Evolutionary conservation across 2,113 vertebrate species (phyloP).

Genomic region (Gymnobelideus leadbeateri): DNA sequence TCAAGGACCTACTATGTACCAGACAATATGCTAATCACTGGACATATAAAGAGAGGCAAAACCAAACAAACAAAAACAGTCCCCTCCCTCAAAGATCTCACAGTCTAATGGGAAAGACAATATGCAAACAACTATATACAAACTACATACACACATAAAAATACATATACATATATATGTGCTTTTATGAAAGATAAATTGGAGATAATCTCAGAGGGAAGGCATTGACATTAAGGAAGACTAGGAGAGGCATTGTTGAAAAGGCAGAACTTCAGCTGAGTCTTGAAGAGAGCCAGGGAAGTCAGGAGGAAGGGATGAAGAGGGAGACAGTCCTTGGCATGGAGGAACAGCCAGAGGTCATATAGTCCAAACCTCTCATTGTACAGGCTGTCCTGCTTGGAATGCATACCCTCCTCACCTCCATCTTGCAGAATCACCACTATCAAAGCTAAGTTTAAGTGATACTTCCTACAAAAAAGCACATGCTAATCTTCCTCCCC

Average conservation of each 20-base stretch:
- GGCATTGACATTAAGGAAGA: not conserved
- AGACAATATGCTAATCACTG: not conserved
- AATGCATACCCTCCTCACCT: not conserved
- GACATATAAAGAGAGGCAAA: not conserved
- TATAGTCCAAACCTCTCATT: not conserved
- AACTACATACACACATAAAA: not conserved
- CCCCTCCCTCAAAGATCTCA: not conserved
- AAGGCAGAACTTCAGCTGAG: not conserved
- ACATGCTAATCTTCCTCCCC: slow-evolving; percentile 5
- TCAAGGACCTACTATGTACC: not conserved
- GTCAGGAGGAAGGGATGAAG: not conserved
- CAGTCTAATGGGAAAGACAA: not conserved
- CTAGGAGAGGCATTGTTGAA: not conserved
- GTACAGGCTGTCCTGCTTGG: not conserved
- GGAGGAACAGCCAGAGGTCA: not conserved
- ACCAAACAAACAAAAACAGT: not conserved
- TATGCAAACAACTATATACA: not conserved
- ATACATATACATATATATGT: not conserved
- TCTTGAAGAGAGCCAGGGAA: not conserved
- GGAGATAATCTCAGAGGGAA: not conserved
- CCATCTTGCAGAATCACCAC: slow-evolving; percentile 4
- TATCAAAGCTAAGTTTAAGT: slow-evolving; percentile 28
- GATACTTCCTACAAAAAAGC: slow-evolving; percentile 26
- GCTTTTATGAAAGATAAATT: not conserved
- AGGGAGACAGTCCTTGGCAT: not conserved